Base-by-base conservation (phyloP, 1,140 invertebrate species). In the Geopemphigus sp. region DNA sequence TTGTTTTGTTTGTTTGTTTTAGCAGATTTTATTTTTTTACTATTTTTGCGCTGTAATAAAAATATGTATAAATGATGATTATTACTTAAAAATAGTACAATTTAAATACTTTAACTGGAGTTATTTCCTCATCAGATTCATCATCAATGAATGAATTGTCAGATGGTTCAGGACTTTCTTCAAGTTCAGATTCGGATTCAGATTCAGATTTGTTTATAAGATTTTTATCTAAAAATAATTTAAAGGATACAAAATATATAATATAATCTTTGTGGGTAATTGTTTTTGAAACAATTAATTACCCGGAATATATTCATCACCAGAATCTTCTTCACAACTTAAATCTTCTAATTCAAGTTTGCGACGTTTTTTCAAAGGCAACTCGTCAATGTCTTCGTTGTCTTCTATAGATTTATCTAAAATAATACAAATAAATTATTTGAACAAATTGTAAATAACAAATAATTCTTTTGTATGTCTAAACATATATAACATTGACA, bases 231-330 rank as follows among this genome's bases (percentile, higher is more conserved):
- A 72, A 57, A 73, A 22, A 54, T 2, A 81, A 70, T 47, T 45
- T 45, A 19, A 32, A 39, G 26, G 45, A 45, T 5, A 24, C n/a
- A 66, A 47, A 22, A n/a, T 47, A 47, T 24, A 68, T n/a, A 64
- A 5, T 32, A 32, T 32, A n/a, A 32, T n/a, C n/a, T 45, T 0
- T 10, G 32, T 32, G 6, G 17, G 32, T 63, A 59, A 11, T 29
- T 17, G 29, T 32, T 63, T 32, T 32, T 63, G 26, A 32, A 32
- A 61, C 6, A 12, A 63, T 32, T 54, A 22, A 59, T 24, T 54
- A 82, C 83, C 82, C 81, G 83, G 82, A n/a, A 73, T 64, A 81
- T 82, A 83, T 82, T 83, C 83, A 82, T 83, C 82, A n/a, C 82
- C 82, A 14, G 83, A 82, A 81, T 81, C 82, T 72, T 82, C 81